Base-by-base conservation (phyloP, 2,888 invertebrate species). In the Hyppa rectilinea region DNA sequence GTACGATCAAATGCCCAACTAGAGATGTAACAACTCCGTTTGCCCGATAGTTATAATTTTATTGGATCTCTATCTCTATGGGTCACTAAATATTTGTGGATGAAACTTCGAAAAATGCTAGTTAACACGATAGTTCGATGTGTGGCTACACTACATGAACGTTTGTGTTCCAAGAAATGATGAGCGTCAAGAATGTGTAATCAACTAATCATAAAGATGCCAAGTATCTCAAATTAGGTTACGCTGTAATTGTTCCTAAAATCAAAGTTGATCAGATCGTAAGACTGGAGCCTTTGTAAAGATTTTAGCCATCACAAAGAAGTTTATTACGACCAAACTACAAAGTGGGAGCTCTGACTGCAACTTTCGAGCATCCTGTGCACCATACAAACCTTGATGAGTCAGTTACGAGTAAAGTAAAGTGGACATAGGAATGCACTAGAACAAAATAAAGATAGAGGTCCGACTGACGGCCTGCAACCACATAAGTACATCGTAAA, bases 51-150 rank as follows among this genome's bases (percentile, higher is more conserved):
- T 40, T 38, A 12, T 40, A 58, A 58, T 58, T 58, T 38, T 38
- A 45, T 9, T 59, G 12, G 45, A 45, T 26, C 1, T 29, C 29
- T 29, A 20, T 4, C 29, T 43, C n/a, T n/a, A 12, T 26, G 58
- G 12, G 38, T 36, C 9, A 9, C 23, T 55, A 17, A 55, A 36
- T n/a, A 10, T 40, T 38, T 65, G 90, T 90, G 89, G 90, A 90
- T 84, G 84, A 90, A 85, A 81, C 78, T 87, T 89, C 89, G 90
- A 90, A 90, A 89, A 90, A 91, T 89, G 88, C 84, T 77, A 85
- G 79, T 85, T 87, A 87, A 79, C 40, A 40, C 85, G 80, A 85
- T 40, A 83, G 84, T 83, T 55, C 76, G 82, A 76, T 86, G 79
- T 80, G 81, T 81, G 78, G 81, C 71, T 78, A 81, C 74, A 84